These are phyloP conservation scores for Columba guinea DNA, from an alignment of 2,797 vertebrate genomes.

Conservation along the genomic window DNA sequence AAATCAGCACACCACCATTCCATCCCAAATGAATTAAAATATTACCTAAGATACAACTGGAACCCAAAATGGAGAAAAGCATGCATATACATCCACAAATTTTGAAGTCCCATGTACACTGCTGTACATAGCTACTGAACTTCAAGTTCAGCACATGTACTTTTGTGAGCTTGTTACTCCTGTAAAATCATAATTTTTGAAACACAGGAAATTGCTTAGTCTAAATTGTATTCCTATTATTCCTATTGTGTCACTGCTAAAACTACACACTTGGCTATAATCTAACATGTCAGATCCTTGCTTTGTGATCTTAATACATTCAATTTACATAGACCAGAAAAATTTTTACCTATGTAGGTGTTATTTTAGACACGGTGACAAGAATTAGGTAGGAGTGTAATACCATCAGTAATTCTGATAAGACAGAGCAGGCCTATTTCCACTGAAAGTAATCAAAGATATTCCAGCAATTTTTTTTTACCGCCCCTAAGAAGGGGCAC, in stretches of 20 bases:
- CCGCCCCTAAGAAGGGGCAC: not conserved
- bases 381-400: not conserved
- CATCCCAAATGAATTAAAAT: not conserved
- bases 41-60: not conserved
- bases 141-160: not conserved
- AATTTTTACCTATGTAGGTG: not conserved
- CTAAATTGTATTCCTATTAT: not conserved
- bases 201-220: not conserved
- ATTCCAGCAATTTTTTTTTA: not conserved
- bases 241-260: not conserved
- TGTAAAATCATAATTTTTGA: not conserved
- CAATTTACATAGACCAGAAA: not conserved
- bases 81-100: not conserved
- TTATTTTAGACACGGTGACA: not conserved
- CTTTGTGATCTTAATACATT: not conserved
- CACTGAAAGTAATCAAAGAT: not conserved
- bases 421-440: not conserved
- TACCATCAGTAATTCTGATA: not conserved
- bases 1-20: not conserved
- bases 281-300: not conserved
- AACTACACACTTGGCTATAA: not conserved
- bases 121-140: not conserved
- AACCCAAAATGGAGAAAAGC: not conserved
- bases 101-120: not conserved
- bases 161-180: not conserved